Percentiles rank a stretch among this genome's conserved stretches.
Evolutionary conservation across 2,113 vertebrate genomes (phyloP).

Genomic region (Ciconia stormi): DNA sequence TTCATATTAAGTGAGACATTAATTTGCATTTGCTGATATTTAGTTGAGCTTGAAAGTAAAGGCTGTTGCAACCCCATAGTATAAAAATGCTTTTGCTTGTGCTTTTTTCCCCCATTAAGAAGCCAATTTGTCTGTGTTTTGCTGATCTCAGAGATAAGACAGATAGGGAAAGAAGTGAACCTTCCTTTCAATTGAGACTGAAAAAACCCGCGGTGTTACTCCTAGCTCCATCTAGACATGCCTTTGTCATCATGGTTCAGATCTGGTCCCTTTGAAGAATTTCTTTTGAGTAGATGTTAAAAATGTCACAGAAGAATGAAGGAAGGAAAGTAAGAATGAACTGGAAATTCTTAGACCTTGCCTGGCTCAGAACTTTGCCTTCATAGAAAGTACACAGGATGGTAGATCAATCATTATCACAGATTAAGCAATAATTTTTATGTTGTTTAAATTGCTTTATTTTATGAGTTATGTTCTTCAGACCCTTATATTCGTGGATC

Average conservation of each 20-base stretch:
- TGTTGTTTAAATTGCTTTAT: not conserved
- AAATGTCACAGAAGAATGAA: not conserved
- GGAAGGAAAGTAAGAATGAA: not conserved
- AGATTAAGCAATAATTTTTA: not conserved
- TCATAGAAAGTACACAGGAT: accelerated
- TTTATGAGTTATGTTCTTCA: not conserved
- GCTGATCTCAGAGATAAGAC: not conserved
- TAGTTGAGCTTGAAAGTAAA: not conserved
- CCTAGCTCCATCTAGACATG: not conserved
- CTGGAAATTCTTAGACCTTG: not conserved
- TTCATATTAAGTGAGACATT: not conserved
- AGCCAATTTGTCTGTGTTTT: conserved; percentile 1
- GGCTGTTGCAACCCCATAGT: not conserved
- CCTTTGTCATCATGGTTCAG: conserved; percentile 24
- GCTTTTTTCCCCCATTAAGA: not conserved
- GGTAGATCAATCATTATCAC: not conserved
- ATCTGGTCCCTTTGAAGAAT: conserved; percentile 43
- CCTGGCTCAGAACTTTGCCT: not conserved
- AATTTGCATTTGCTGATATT: conserved; percentile 7
- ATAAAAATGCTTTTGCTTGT: not conserved
- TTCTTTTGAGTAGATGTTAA: not conserved
- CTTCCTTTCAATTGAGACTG: not conserved
- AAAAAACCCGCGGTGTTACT: not conserved
- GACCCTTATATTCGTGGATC: not conserved
- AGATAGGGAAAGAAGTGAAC: not conserved